Conservation (phyloP, 2,113 vertebrate genomes). For the Dermatemys mawii region DNA sequence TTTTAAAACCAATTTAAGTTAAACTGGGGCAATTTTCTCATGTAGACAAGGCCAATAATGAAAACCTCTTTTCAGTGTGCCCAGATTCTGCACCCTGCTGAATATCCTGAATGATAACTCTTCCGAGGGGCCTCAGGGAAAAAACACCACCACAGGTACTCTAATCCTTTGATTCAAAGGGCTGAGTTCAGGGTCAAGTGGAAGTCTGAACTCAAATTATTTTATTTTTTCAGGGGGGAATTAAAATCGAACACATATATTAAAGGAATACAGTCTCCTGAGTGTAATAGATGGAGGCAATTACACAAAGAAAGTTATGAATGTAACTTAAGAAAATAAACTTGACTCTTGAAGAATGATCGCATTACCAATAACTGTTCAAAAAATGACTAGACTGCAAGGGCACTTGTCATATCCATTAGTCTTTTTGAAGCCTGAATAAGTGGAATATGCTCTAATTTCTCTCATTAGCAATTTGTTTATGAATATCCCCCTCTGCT, state of each 20-base stretch:
- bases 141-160: background rate
- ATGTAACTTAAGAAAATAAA: background rate
- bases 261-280: background rate
- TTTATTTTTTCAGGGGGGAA: background rate
- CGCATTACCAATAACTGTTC: background rate
- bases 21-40: background rate
- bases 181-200: background rate
- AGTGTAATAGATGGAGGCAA: background rate
- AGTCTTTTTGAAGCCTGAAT: background rate
- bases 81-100: background rate
- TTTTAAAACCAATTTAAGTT: background rate
- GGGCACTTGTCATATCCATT: background rate
- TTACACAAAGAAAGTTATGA: background rate
- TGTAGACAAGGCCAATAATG: background rate
- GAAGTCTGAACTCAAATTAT: background rate
- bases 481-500: background rate
- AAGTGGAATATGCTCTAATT: conserved; percentile 22
- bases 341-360: background rate
- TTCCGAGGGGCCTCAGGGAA: conserved; percentile 14
- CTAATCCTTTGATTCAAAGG: background rate
- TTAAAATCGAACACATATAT: background rate
- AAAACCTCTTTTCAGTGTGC: background rate
- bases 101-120: background rate
- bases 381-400: background rate
- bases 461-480: background rate